Evolutionary conservation across 2,888 invertebrate species (phyloP), one percentile per base, ranked within the genome.

Genomic region (Tipula confusa): DNA sequence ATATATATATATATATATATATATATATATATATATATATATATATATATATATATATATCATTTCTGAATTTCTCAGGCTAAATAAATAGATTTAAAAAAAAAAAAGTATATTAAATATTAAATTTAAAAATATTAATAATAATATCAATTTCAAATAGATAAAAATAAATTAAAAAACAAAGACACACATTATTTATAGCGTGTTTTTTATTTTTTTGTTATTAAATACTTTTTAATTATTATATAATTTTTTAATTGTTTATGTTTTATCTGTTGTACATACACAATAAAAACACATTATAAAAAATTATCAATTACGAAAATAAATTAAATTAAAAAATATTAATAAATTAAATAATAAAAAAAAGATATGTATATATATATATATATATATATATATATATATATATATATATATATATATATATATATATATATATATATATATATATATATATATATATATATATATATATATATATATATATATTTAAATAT

Each of bases 71-170:
- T 80, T 29, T 29, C 29, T 80, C 31, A 29, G 31, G 80, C 31
- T 80, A 80, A 80, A 80, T 29, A 80, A 79, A 79, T 79, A 79
- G 13, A 80, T n/a, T n/a, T n/a, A n/a, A n/a, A n/a, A 29, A 80
- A 80, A 80, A 15, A 80, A 79, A 15, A 6, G 11, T 48, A 80
- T 29, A 80, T 80, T 29, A 29, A 80, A 80, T 29, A n/a, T n/a
- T 80, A 80, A 80, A 64, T 64, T 64, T 24, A 64, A 64, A 64
- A 64, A 64, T 64, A n/a, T n/a, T n/a, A 64, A 64, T 64, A 64
- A 64, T 64, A 64, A 64, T 64, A 64, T 64, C 64, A 64, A 24
- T 64, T 64, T 24, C 24, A 64, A 33, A 33, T 64, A 24, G 9
- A 64, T 18, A 64, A n/a, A n/a, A 18, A 64, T 24, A 64, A 43